Conservation (phyloP, 2,888 invertebrate genomes). For the Pterostichus niger region DNA sequence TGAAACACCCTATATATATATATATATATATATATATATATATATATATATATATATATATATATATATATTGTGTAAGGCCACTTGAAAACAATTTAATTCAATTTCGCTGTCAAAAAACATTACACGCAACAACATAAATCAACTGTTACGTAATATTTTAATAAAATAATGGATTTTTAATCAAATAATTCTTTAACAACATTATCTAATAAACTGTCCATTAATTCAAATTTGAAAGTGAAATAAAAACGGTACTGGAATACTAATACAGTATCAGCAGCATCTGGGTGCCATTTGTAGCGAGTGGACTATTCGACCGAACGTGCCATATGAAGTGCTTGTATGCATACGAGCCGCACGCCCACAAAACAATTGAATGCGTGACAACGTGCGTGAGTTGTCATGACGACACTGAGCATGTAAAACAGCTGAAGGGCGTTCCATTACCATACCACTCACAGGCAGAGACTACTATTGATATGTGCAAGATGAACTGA, state of each 20-base stretch:
- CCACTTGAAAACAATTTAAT: conserved; percentile 4
- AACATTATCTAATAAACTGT: conserved; percentile 31
- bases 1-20: too few species aligned
- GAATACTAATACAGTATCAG: conserved; percentile 32
- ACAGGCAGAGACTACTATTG: neutral
- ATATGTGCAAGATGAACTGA: neutral
- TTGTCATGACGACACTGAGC: conserved; percentile 53
- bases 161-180: conserved; percentile 26
- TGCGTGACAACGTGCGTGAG: conserved; percentile 50
- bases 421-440: conserved; percentile 58
- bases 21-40: too few species aligned
- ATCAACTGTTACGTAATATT: conserved; percentile 1
- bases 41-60: too few species aligned
- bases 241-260: conserved; percentile 11
- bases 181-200: conserved; percentile 10
- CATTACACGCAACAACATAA: neutral
- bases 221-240: conserved; percentile 43
- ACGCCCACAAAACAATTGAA: conserved; percentile 52
- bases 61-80: neutral
- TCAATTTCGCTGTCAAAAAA: neutral
- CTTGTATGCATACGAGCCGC: neutral
- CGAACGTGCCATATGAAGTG: conserved; percentile 28
- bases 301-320: neutral
- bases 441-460: conserved; percentile 49
- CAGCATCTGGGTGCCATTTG: conserved; percentile 19